Base-by-base conservation (phyloP, 2,797 vertebrate species). In the Rhodeus uyekii region DNA sequence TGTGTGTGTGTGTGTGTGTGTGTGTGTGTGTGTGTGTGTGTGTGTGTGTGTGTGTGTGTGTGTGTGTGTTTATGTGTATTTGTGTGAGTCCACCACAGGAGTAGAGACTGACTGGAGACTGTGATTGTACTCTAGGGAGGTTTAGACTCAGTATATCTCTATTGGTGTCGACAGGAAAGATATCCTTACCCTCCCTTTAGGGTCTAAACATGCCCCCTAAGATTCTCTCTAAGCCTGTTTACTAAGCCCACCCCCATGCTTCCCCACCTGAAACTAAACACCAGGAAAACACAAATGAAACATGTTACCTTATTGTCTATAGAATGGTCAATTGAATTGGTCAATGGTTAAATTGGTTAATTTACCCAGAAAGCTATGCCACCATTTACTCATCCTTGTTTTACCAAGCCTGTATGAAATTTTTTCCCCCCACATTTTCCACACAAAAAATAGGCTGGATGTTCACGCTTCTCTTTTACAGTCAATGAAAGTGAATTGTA, bases 91-190 rank as follows among this genome's bases (percentile, higher is more conserved):
- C 79, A 36, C 89, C 85, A 36, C 55, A 36, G 64, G 27, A 76
- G 73, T 22, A 38, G 69, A 74, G 79, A 81, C 79, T 64, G n/a
- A 61, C 60, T 50, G 79, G 79, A 81, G 79, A 74, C 79, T 50
- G 53, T 10, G 55, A 73, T 48, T 39, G 34, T 14, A 29, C 61
- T 75, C 80, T 42, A 50, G 80, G 60, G 71, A 81, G 71, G 34
- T 60, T 75, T 55, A 32, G 34, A 65, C 24, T 53, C 44, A 64
- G 46, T n/a, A 5, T 75, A 46, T 82, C 61, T 76, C 72, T 42
- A 58, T 2, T 76, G 72, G 80, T 76, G 73, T 69, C 48, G 48
- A 82, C 63, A 69, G 48, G 53, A 68, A 38, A 42, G 80, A 82
- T 60, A 68, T 46, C 80, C 38, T 60, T 38, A 46, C 18, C 12